Evolutionary conservation across 2,113 vertebrate species (phyloP).

Genomic region (Pseudorhombus dupliciocellatus): DNA sequence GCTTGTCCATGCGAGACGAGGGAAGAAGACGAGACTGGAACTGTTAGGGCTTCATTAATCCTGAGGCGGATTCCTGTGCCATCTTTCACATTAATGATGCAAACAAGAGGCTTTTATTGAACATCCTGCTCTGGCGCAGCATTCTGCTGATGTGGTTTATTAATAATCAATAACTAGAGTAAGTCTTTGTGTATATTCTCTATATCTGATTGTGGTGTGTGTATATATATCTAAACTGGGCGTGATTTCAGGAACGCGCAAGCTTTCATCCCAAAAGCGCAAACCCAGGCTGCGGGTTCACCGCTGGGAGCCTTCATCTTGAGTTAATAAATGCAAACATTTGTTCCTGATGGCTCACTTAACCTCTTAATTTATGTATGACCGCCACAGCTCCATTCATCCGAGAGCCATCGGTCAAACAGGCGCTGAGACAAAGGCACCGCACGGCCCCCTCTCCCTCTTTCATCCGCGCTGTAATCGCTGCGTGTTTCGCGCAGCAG

Average conservation of each 20-base stretch:
- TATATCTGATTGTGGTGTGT: conserved; percentile 38
- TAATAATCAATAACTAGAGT: not conserved
- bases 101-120: no score
- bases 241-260: conserved; percentile 26
- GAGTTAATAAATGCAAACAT: conserved; percentile 78
- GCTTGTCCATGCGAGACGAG: no score
- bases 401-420: conserved; percentile 69
- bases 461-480: conserved; percentile 84
- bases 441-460: conserved; percentile 78
- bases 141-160: not conserved
- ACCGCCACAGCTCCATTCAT: conserved; percentile 71
- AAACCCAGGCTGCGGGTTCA: conserved; percentile 33
- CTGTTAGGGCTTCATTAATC: no score
- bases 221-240: no score
- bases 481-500: conserved; percentile 82
- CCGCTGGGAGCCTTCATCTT: conserved; percentile 62
- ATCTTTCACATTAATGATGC: no score
- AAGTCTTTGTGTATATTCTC: conserved; percentile 24
- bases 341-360: conserved; percentile 78
- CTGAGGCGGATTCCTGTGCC: no score
- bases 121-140: not conserved
- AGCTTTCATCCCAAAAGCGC: conserved; percentile 42
- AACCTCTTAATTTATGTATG: conserved; percentile 80
- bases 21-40: no score
- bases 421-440: conserved; percentile 77